phyloP scores from a whole-genome alignment of 2,113 vertebrate genomes.

The Dendropsophus ebraccatus region DNA sequence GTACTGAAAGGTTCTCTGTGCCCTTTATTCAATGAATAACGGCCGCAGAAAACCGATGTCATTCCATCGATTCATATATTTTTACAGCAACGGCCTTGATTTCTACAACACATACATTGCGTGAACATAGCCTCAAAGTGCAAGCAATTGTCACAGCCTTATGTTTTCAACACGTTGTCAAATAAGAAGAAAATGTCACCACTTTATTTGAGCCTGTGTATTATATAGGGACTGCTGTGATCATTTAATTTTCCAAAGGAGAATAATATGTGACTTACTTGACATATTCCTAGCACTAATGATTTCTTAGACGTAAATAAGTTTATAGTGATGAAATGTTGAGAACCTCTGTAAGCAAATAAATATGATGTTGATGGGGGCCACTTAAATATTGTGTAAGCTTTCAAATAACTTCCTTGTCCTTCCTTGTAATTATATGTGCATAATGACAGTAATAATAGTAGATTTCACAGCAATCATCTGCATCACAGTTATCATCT shows the following conservation, averaged over 20 bases:
- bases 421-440: background rate
- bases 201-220: too few relatives aligned
- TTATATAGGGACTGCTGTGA: background rate
- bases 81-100: too few relatives aligned
- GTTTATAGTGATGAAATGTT: background rate
- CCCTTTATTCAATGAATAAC: too few relatives aligned
- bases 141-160: background rate
- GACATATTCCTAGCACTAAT: background rate
- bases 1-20: too few relatives aligned
- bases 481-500: too few relatives aligned
- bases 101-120: too few relatives aligned
- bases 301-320: background rate
- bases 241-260: background rate
- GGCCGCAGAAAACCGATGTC: too few relatives aligned
- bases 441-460: background rate
- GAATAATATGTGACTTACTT: background rate
- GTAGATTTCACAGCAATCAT: background rate
- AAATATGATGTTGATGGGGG: background rate
- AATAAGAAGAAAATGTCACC: background rate
- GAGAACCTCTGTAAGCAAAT: background rate
- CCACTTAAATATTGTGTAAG: conserved; percentile 10
- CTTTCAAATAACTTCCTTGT: conserved; percentile 18
- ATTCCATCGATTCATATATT: too few relatives aligned
- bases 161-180: background rate
- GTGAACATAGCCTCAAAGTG: too few relatives aligned